Percentiles rank a stretch among this genome's conserved stretches.
Evolutionary conservation across 2,113 vertebrate genomes (phyloP).

Genomic region (Coptodon bakossiorum): DNA sequence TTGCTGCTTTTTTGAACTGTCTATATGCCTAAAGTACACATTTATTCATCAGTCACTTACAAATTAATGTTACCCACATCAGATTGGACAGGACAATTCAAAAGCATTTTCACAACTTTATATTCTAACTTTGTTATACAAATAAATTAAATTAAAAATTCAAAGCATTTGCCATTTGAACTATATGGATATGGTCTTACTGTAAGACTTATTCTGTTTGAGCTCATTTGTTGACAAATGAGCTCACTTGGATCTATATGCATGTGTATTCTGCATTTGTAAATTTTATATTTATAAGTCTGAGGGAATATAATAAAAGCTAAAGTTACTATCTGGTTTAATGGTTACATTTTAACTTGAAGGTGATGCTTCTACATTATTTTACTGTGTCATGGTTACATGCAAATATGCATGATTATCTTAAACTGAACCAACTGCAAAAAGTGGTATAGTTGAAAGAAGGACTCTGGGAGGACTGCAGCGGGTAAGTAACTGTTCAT

Average conservation of each 20-base stretch:
- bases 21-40: not conserved
- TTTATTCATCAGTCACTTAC: not conserved
- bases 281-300: not conserved
- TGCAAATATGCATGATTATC: not conserved
- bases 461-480: not conserved
- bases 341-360: not conserved
- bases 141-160: not conserved
- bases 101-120: not conserved
- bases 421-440: not conserved
- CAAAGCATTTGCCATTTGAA: not conserved
- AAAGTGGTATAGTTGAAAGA: not conserved
- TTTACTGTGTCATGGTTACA: not conserved
- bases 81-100: not conserved
- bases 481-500: not conserved
- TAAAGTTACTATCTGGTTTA: rapidly evolving
- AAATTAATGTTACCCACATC: not conserved
- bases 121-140: not conserved
- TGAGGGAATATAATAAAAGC: not conserved
- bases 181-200: not conserved
- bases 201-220: not conserved
- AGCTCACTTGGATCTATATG: not conserved
- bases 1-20: not conserved
- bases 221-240: not conserved
- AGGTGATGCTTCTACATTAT: not conserved
- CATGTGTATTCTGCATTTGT: not conserved